These are phyloP conservation scores for Rhizoglyphus robini DNA, from an alignment of 1,140 invertebrate genomes.

Conservation along the genomic window DNA sequence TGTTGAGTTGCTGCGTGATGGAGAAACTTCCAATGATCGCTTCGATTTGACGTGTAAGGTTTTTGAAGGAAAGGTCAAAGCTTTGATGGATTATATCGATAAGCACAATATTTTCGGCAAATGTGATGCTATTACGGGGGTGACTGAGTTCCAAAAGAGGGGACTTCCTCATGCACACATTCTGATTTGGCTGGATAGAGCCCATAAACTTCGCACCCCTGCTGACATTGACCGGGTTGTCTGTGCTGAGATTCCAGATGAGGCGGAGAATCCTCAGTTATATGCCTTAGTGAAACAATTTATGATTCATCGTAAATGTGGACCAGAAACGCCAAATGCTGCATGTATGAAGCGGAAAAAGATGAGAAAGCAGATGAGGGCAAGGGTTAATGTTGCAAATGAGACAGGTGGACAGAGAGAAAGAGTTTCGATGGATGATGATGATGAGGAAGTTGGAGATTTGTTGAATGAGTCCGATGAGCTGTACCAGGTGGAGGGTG, in stretches of 20 bases:
- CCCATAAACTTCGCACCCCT: neutral
- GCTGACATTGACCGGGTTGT: slow-evolving; percentile 21
- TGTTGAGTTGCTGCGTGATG: slow-evolving; percentile 25
- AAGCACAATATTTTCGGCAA: slow-evolving; percentile 21
- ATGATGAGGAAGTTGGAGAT: neutral
- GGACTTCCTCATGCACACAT: slow-evolving; percentile 36
- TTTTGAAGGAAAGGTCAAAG: too few relatives aligned
- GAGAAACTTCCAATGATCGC: slow-evolving; percentile 29
- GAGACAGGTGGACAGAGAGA: too few relatives aligned
- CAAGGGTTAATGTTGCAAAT: neutral
- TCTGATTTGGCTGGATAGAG: slow-evolving; percentile 26
- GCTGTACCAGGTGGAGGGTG: too few relatives aligned
- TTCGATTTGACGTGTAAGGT: slow-evolving; percentile 33
- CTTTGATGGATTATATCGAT: slow-evolving; percentile 28
- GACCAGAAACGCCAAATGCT: neutral
- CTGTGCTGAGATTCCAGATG: slow-evolving; percentile 22
- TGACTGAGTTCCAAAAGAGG: too few relatives aligned
- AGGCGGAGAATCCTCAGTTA: slow-evolving; percentile 32
- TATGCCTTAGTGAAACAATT: slow-evolving; percentile 9
- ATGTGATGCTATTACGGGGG: slow-evolving; percentile 24
- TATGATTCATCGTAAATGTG: neutral
- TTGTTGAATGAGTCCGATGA: too few relatives aligned
- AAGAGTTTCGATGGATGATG: neutral
- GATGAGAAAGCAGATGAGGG: neutral
- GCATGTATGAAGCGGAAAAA: neutral